Percentiles rank a stretch among this genome's conserved stretches.
phyloP scores from a whole-genome alignment of 2,888 invertebrate genomes.

The Apeira syringaria region DNA sequence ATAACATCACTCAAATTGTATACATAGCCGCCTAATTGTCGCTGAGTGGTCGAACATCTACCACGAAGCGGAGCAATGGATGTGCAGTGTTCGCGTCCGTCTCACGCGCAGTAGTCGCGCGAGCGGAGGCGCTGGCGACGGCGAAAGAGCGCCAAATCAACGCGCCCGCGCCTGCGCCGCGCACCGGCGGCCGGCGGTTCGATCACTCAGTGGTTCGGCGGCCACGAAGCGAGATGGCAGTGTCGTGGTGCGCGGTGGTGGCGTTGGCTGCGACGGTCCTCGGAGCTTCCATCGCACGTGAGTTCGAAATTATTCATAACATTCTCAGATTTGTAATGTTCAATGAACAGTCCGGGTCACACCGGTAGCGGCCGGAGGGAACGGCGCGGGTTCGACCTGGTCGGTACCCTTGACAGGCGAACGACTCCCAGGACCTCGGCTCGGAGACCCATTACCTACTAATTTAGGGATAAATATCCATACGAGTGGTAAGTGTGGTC shows the following conservation, averaged over 20 bases:
- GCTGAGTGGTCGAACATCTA: background rate
- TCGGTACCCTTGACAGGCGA: constrained; percentile 7
- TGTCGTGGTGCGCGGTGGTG: constrained; percentile 63
- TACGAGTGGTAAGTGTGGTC: no score
- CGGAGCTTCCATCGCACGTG: constrained; percentile 73
- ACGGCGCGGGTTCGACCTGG: background rate
- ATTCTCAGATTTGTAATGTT: no score
- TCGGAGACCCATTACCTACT: constrained; percentile 1
- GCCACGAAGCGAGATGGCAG: constrained; percentile 67
- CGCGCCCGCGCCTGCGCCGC: no score
- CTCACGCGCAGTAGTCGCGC: constrained; percentile 54
- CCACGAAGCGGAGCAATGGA: constrained; percentile 14
- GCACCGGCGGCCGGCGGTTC: no score
- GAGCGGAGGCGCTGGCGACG: no score
- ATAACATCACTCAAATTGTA: constrained; percentile 23
- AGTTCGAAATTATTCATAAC: constrained; percentile 47
- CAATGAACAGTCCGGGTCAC: background rate
- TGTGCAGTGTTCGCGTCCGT: constrained; percentile 12
- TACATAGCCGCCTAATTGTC: constrained; percentile 34
- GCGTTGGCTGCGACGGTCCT: constrained; percentile 67
- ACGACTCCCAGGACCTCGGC: constrained; percentile 10
- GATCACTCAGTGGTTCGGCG: constrained; percentile 62
- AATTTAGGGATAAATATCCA: constrained; percentile 3
- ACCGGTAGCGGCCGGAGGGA: background rate
- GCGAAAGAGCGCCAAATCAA: constrained; percentile 67